These are phyloP conservation scores for Drosophila birchii DNA, from an alignment of 2,888 invertebrate species.

Conservation along the genomic window DNA sequence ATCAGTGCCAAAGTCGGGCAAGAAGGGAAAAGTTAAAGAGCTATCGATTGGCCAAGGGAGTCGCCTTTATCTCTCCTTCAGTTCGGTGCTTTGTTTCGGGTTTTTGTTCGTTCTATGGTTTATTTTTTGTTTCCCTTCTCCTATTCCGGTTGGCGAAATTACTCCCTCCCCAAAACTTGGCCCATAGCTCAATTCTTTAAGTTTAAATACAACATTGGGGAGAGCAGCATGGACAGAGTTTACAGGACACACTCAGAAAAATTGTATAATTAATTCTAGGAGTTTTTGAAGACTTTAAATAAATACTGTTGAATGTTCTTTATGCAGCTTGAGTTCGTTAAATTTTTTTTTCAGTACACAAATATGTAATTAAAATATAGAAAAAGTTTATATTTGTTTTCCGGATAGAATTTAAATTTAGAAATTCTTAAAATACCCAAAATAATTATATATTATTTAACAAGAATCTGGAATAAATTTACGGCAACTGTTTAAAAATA, in stretches of 20 bases:
- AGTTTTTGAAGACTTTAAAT: neutral
- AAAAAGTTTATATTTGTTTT: neutral
- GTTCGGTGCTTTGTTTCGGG: constrained; percentile 31
- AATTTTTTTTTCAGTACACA: neutral
- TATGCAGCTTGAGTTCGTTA: neutral
- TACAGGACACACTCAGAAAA: constrained; percentile 10
- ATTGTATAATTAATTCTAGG: neutral
- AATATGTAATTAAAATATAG: neutral
- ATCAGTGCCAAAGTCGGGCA: constrained; percentile 68
- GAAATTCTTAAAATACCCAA: no score
- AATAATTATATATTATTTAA: no score
- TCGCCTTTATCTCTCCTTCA: constrained; percentile 9
- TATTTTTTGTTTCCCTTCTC: constrained; percentile 31
- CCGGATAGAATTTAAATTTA: accelerated
- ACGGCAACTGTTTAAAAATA: no score
- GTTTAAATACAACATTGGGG: constrained; percentile 70
- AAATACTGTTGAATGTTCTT: neutral
- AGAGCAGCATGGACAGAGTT: neutral
- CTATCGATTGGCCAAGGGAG: constrained; percentile 66
- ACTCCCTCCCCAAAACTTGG: constrained; percentile 51
- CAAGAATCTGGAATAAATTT: no score
- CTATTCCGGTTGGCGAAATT: constrained; percentile 20
- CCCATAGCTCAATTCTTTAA: constrained; percentile 61
- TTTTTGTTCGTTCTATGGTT: constrained; percentile 48
- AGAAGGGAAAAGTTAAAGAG: constrained; percentile 66